Evolutionary conservation across 1,140 invertebrate species (phyloP), one percentile per base, ranked within the genome.

Genomic region (Cherax quadricarinatus): DNA sequence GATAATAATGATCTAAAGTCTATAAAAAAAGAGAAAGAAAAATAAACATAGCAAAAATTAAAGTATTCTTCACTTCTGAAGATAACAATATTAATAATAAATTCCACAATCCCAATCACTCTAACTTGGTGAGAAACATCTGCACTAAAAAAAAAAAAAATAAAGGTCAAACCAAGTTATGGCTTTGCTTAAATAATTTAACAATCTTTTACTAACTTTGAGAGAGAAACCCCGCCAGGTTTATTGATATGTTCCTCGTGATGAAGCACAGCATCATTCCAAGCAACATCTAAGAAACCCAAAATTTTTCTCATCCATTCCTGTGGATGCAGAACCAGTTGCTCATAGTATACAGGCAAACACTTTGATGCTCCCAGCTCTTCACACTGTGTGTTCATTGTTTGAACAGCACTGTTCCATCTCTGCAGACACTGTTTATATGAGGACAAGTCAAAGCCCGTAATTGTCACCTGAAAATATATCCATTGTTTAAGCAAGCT

Each of bases 181-280:
- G 30, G 30, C 2, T 41, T 41, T 41, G 30, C 30, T 41, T 41
- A 41, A 41, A 41, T 2, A 41, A 41, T 2, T 41, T 2, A 41
- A 41, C 30, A 41, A 41, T 41, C 30, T 41, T 75, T 9, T 51
- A 94, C 93, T 93, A 30, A 94, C 94, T 94, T 94, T 90, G 96
- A 96, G 16, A 96, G 94, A 30, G 96, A 96, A 73, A 99, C 98
- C 89, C 98, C 98, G 92, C 98, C 98, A 12, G 98, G 98, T 95
- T 98, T 98, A 94, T 99, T 99, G 94, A 99, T 99, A 94, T 98
- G 98, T 94, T 98, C 97, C 95, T 99, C 98, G 95, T 99, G 99
- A 95, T 99, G 98, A 90, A 99, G 96, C 51, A 99, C 99, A 30
- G 98, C 97, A 94, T 98, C 98, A 95, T 98, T 97, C 99, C 99